Conservation (phyloP, 2,797 vertebrate genomes). For the Fratercula arctica region DNA sequence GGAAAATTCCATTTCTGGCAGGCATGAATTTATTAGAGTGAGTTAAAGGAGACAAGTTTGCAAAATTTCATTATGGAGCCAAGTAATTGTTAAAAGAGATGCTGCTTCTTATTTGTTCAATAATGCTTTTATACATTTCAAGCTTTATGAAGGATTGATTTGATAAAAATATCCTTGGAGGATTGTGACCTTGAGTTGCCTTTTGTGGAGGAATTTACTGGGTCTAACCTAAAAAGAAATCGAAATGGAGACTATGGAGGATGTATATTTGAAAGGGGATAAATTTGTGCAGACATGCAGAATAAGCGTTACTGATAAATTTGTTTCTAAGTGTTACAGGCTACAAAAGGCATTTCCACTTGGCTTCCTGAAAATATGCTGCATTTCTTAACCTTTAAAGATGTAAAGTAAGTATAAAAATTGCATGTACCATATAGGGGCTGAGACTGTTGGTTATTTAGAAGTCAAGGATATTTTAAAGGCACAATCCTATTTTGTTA, state of each 20-base stretch:
- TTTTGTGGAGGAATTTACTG: background rate
- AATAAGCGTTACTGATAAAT: background rate
- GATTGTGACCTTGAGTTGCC: background rate
- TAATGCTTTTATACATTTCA: background rate
- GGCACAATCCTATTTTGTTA: background rate
- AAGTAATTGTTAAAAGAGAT: constrained; percentile 48
- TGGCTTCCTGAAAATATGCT: background rate
- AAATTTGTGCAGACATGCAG: background rate
- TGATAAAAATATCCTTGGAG: constrained; percentile 35
- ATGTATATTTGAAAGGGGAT: background rate
- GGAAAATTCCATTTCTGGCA: constrained; percentile 1
- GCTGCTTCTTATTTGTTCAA: constrained; percentile 37
- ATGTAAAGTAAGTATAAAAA: background rate
- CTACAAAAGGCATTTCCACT: background rate
- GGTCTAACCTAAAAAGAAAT: constrained; percentile 1
- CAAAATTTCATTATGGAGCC: constrained; percentile 33
- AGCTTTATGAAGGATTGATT: constrained; percentile 29
- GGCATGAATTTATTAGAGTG: constrained; percentile 26
- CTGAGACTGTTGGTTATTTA: background rate
- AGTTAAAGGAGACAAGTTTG: constrained; percentile 33
- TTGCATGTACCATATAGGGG: background rate
- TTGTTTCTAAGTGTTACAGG: background rate
- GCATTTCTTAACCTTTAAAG: background rate
- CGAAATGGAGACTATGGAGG: background rate
- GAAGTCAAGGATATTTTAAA: background rate